Base-by-base conservation (phyloP, 2,797 vertebrate species). In the Pogoniulus pusillus region DNA sequence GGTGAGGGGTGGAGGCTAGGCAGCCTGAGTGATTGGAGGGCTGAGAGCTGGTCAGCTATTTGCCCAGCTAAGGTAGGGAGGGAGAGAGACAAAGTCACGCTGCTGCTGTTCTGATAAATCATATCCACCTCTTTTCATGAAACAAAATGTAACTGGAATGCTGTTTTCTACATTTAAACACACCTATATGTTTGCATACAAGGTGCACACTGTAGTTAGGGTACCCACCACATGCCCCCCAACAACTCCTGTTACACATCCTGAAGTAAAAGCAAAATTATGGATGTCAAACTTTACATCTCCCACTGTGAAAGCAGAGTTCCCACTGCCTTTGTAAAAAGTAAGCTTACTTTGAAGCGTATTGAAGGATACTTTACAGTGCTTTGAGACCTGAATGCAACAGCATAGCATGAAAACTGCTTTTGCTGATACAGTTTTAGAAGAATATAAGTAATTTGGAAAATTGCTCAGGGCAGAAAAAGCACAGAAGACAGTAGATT, bases 1-100 rank as follows among this genome's bases (percentile, higher is more conserved):
- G 12, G 15, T 23, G 16, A 78, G 93, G 95, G 97, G 97, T 93
- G 96, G 97, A 95, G 82, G 87, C 73, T 92, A 22, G 7, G 35
- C 19, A 87, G 59, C 41, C 41, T 26, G 93, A 84, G 93, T 96
- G 96, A 97, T 96, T 97, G 96, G 96, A 94, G 89, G 91, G 60
- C 45, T 87, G 70, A 0, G 8, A 87, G 83, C 84, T 2, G 23
- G 54, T 8, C 43, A 57, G 63, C 77, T 89, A 74, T 93, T 95
- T 88, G 91, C 66, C 91, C 77, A 82, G 85, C 30, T 45, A 55
- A 87, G 47, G 57, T 34, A 27, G 60, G 5, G 27, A 58, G 51
- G 12, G 17, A 84, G 20, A 19, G 45, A 62, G 59, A 71, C 59
- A 58, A 47, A 58, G 14, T 49, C 70, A 90, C 53, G 26, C 71